A percentile compares a stretch with the other conserved stretches of the same genome.
phyloP scores from a whole-genome alignment of 2,888 invertebrate species.

The Theretra japonica region DNA sequence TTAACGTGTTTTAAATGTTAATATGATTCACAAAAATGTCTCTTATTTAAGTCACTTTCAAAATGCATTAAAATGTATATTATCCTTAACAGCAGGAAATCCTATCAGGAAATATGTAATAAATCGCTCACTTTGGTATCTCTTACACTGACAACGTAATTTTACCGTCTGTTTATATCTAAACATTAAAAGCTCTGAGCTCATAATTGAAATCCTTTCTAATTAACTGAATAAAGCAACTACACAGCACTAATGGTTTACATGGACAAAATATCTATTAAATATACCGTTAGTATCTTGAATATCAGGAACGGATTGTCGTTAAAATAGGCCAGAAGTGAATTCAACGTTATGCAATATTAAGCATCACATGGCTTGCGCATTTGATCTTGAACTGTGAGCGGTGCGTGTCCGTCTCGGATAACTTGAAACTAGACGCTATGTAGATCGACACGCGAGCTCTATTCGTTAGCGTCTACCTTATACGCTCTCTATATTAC shows the following conservation, averaged over 20 bases:
- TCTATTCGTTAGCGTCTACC: conserved; percentile 10
- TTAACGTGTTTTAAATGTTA: conserved; percentile 7
- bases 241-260: too few relatives aligned
- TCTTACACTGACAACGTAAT: neutral
- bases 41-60: neutral
- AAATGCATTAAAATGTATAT: conserved; percentile 15
- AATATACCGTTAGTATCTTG: neutral
- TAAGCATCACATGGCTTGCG: neutral
- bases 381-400: conserved; percentile 22
- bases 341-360: conserved; percentile 7
- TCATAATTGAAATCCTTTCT: neutral
- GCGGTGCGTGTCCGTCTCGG: conserved; percentile 4
- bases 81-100: conserved; percentile 11
- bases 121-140: neutral
- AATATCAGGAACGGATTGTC: too few relatives aligned
- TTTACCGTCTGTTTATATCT: neutral
- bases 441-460: conserved; percentile 21
- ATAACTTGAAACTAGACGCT: conserved; percentile 18
- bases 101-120: conserved; percentile 11
- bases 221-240: neutral
- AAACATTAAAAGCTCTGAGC: neutral
- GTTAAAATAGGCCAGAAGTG: neutral
- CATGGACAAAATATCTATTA: too few relatives aligned
- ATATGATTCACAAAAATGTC: neutral
- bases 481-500: neutral